Evolutionary conservation across 2,113 vertebrate species (phyloP), one percentile per base, ranked within the genome.

Genomic region (Azemiops feae): DNA sequence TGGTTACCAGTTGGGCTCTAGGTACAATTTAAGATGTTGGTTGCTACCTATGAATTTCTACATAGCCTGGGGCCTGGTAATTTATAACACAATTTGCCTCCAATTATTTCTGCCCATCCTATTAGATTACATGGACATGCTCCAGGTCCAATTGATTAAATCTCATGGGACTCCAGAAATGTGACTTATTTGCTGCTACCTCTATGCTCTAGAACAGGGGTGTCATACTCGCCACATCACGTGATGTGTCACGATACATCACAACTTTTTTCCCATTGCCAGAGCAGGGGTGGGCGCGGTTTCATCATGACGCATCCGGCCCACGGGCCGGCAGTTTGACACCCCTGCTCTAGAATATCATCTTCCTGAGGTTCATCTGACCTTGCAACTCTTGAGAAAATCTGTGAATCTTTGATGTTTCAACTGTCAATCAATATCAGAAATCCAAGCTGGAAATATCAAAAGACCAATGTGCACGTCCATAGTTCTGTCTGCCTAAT

Each of bases 251-350:
- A 2, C 7, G 23, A 58, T 0, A 0, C 25, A 58, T 58, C 23
- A 8, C 22, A 23, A 58, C 57, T 58, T 58, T 50, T 50, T 50
- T 50, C 47, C 47, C 47, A 9, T 50, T 50, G 47, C 8, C 7
- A 8, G 47, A 50, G 8, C 8, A 50, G 47, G 47, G 8, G 47
- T 50, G 47, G 47, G 8, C 1, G 47, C 1, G 9, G 47, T 50
- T 50, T 50, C 47, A 50, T 8, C 47, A 50, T 50, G 47, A 50
- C 8, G 7, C 8, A 47, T 50, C 47, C 8, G 7, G 2, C 7
- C 23, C 7, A 3, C 0, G 1, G 23, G 23, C 23, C 3, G 10
- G 0, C 9, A 60, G 10, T 64, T 64, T 64, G 60, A n/a, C 27
- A 64, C 1, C 60, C 25, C 3, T 74, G 14, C 5, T 43, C 18